phyloP scores from a whole-genome alignment of 2,113 vertebrate species.

The Campylorhamphus procurvoides region DNA sequence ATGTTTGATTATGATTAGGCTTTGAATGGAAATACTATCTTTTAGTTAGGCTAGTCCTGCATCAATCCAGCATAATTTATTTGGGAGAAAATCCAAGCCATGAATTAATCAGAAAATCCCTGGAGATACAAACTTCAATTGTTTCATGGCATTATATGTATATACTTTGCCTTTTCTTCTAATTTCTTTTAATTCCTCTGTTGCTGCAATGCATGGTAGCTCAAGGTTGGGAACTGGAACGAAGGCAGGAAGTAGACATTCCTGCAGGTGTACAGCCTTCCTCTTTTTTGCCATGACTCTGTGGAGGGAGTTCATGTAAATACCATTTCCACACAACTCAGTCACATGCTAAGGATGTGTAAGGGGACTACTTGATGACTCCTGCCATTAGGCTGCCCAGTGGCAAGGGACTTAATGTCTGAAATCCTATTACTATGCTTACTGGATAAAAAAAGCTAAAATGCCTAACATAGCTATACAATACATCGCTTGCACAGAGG shows the following conservation, averaged over 20 bases:
- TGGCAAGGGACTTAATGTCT: neutral
- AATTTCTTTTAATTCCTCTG: neutral
- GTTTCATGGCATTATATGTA: accelerated
- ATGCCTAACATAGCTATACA: neutral
- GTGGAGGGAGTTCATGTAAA: accelerated
- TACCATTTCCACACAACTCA: neutral
- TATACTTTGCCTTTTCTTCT: neutral
- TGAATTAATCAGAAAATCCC: neutral
- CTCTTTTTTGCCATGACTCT: neutral
- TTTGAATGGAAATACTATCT: neutral
- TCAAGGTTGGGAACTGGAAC: neutral
- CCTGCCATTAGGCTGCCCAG: neutral
- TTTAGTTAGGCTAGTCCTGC: neutral
- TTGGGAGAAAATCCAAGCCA: neutral
- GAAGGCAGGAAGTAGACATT: neutral
- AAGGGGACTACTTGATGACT: neutral
- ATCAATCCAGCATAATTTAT: neutral
- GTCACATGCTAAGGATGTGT: neutral
- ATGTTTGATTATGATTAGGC: neutral
- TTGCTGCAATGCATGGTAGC: neutral
- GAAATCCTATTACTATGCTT: neutral
- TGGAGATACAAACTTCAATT: neutral
- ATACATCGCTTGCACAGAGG: neutral
- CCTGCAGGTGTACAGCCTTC: neutral
- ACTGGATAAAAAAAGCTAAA: neutral